Evolutionary conservation across 1,140 invertebrate species (phyloP).

Genomic region (Diuraphis noxia): DNA sequence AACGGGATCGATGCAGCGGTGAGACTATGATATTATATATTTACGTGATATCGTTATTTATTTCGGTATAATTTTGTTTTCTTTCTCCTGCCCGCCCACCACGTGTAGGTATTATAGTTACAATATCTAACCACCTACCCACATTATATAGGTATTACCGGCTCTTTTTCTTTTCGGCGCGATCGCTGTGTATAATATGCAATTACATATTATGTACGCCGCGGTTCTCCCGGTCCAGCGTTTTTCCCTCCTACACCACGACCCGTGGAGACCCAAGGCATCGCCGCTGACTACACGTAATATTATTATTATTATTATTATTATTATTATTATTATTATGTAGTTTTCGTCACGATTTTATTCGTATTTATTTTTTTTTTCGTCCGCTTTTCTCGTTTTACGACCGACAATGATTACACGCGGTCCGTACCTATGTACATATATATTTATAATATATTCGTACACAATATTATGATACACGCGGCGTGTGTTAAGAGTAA

Average conservation of each 20-base stretch:
- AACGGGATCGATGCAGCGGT: constrained; percentile 11
- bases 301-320: neutral
- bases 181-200: neutral
- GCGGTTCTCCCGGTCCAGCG: neutral
- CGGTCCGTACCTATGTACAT: neutral
- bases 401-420: constrained; percentile 17
- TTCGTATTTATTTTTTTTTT: neutral
- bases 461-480: neutral
- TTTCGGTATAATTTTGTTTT: constrained; percentile 16
- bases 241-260: neutral
- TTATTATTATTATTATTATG: neutral
- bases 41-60: constrained; percentile 36
- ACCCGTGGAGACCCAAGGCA: neutral
- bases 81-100: neutral
- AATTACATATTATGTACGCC: neutral
- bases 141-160: neutral
- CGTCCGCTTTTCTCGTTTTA: constrained; percentile 21
- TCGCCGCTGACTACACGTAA: neutral
- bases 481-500: neutral
- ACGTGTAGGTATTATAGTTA: neutral
- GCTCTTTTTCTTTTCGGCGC: neutral
- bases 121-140: neutral
- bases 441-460: neutral
- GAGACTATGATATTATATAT: neutral
- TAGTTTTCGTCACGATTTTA: constrained; percentile 34